A percentile compares a stretch with the other conserved stretches of the same genome.
Conservation (phyloP, 2,113 vertebrate genomes). For the Geothlypis trichas region DNA sequence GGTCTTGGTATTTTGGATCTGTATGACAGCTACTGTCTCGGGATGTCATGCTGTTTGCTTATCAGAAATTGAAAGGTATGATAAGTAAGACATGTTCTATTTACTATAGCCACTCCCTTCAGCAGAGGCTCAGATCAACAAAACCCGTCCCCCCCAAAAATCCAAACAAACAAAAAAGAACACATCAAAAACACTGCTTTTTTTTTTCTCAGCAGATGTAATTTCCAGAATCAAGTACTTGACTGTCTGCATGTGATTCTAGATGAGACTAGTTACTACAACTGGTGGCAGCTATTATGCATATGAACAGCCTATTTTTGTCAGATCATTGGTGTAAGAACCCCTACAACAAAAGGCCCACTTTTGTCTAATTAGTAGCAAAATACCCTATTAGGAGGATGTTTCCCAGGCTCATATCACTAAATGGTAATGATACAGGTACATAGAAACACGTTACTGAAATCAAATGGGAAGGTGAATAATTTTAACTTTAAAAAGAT, state of each 20-base stretch:
- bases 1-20: not conserved
- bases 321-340: not conserved
- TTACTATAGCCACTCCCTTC: not conserved
- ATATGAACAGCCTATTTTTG: not conserved
- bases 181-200: not conserved
- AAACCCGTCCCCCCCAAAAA: not conserved
- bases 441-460: not conserved
- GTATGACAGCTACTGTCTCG: not conserved
- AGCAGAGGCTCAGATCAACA: not conserved
- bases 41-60: not conserved
- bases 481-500: not conserved
- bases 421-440: not conserved
- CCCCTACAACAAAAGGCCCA: not conserved
- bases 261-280: not conserved
- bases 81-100: not conserved
- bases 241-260: not conserved
- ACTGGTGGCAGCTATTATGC: not conserved
- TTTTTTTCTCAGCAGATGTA: not conserved
- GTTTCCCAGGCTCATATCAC: not conserved
- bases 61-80: not conserved
- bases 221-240: not conserved
- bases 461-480: not conserved
- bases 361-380: conserved; percentile 10
- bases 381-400: not conserved
- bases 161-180: not conserved